A percentile compares a stretch with the other conserved stretches of the same genome.
Evolutionary conservation across 37 sponge, comb jelly and placozoan species (phyloP).

Genomic region (Geodia barretti): DNA sequence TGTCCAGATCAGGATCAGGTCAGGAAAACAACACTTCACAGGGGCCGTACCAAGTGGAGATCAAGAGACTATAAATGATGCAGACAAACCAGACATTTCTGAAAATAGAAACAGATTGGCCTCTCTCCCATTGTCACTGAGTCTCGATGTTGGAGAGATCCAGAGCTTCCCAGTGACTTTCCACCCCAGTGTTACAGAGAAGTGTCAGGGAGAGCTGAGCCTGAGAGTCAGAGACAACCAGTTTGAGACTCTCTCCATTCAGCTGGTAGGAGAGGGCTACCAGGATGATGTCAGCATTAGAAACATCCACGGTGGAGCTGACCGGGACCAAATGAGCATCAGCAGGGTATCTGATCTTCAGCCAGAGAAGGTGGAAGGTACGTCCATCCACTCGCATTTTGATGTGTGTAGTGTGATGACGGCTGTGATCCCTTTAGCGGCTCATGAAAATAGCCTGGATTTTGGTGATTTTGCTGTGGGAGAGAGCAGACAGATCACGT

Average conservation of each 20-base stretch:
- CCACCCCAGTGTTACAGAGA: conserved; percentile 25
- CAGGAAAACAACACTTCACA: conserved; percentile 54
- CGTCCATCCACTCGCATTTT: no score
- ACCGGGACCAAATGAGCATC: conserved; percentile 1
- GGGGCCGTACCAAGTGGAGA: conserved; percentile 17
- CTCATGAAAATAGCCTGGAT: conserved; percentile 62
- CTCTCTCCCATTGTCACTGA: conserved; percentile 37
- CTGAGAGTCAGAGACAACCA: conserved; percentile 78
- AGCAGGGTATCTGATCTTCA: background rate
- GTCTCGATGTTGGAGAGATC: conserved; percentile 51
- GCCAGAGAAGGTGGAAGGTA: conserved; percentile 4
- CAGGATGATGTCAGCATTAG: conserved; percentile 82
- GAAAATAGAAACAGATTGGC: background rate
- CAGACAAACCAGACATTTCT: conserved; percentile 9
- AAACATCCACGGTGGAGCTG: conserved; percentile 38
- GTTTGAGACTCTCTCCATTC: conserved; percentile 83
- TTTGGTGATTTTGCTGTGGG: conserved; percentile 88
- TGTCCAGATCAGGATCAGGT: conserved; percentile 36
- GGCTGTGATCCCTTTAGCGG: no score
- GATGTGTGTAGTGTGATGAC: no score
- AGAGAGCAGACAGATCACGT: conserved; percentile 79
- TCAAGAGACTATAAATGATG: conserved; percentile 5
- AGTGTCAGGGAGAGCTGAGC: conserved; percentile 41
- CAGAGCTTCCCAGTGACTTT: conserved; percentile 60
- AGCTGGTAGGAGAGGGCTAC: conserved; percentile 92